Evolutionary conservation across 1,140 invertebrate species (phyloP).

Genomic region (Anthonomus grandis): DNA sequence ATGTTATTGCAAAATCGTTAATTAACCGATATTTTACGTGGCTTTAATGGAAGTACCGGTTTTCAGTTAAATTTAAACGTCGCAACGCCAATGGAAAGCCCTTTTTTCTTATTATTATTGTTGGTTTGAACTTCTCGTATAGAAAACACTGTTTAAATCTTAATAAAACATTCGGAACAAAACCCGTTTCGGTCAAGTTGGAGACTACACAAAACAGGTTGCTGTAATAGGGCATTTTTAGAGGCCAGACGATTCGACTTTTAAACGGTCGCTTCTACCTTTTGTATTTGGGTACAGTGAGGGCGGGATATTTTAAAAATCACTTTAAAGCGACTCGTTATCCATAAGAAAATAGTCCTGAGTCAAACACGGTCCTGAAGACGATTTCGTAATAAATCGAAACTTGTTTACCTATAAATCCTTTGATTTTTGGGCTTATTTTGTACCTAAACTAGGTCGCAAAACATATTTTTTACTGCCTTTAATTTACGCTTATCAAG

Average conservation of each 20-base stretch:
- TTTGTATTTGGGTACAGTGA: neutral
- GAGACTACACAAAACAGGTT: neutral
- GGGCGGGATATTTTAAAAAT: constrained; percentile 2
- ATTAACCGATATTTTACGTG: no score
- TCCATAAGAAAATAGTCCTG: no score
- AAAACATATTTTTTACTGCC: neutral
- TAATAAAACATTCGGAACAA: constrained; percentile 7
- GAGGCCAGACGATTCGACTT: constrained; percentile 1
- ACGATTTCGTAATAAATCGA: no score
- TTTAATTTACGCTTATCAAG: neutral
- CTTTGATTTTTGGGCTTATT: neutral
- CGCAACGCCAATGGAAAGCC: no score
- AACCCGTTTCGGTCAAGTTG: constrained; percentile 3
- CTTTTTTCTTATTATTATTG: no score
- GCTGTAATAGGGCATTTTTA: constrained; percentile 11
- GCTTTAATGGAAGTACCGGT: no score
- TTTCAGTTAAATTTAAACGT: no score
- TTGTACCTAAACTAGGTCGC: neutral
- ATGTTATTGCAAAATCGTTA: no score
- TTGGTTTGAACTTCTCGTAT: constrained; percentile 1
- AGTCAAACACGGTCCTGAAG: no score
- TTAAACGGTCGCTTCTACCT: neutral
- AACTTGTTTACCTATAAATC: no score
- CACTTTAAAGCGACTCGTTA: neutral
- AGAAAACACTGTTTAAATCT: constrained; percentile 10